Base-by-base conservation (phyloP, 2,888 invertebrate species). In the Thereva nobilitata region DNA sequence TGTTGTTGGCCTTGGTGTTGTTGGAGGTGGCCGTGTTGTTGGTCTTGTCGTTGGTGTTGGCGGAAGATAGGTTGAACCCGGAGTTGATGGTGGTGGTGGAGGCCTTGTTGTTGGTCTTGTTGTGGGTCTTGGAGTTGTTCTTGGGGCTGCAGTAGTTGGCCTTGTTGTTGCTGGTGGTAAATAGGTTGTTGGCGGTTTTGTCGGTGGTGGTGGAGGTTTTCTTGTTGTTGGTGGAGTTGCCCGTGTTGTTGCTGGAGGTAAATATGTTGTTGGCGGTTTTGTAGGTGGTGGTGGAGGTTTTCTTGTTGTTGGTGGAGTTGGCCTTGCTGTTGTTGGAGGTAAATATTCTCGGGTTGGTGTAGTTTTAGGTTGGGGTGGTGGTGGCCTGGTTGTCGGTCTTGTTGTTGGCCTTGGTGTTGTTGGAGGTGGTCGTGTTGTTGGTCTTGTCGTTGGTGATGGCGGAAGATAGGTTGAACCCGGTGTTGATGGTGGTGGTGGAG, bases 121-220 rank as follows among this genome's bases (percentile, higher is more conserved):
- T 38, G 34, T 47, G 4, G 72, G 68, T 23, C 23, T 23, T 23
- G 23, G 23, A 23, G 23, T 23, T 23, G 23, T 23, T 23, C 23
- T 1, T 23, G 23, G 23, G 23, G 23, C 23, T 23, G 72, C 66
- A 53, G 68, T 65, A 67, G 72, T 73, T 61, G 69, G 73, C 73
- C 52, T 70, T 71, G 38, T 72, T 73, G n/a, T 73, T 45, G 67
- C 69, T 72, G 1, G 69, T 71, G 69, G n/a, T n/a, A n/a, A n/a
- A n/a, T n/a, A n/a, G 12, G 72, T 73, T 10, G 74, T 72, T 7
- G 74, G 73, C 2, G 74, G 74, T 67, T 67, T 35, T 3, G 72
- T 64, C 49, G 52, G 44, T 1, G 59, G 64, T 1, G 68, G 37
- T 3, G 72, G 69, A 9, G n/a, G n/a, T n/a, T n/a, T n/a, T n/a